Evolutionary conservation across 2,113 vertebrate species (phyloP).

Genomic region (Beaufortia kweichowensis): DNA sequence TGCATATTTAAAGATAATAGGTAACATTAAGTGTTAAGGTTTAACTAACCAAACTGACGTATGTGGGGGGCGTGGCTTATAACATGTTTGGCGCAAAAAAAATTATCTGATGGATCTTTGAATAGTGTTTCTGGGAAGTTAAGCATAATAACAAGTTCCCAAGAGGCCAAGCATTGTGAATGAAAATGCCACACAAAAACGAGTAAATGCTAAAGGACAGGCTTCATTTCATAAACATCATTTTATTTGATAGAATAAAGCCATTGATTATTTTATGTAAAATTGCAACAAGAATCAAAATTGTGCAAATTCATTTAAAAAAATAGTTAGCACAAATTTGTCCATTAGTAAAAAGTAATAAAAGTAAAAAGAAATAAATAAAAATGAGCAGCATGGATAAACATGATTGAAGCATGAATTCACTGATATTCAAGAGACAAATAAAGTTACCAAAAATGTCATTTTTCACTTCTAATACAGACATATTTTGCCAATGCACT

Average conservation of each 20-base stretch:
- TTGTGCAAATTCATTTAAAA: too few relatives aligned
- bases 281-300: too few relatives aligned
- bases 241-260: not conserved
- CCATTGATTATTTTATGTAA: too few relatives aligned
- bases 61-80: not conserved
- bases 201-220: not conserved
- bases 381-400: too few relatives aligned
- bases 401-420: too few relatives aligned
- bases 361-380: too few relatives aligned
- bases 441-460: too few relatives aligned
- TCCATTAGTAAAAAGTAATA: too few relatives aligned
- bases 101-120: slow-evolving; percentile 8
- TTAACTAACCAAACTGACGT: not conserved
- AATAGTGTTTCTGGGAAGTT: slow-evolving; percentile 21
- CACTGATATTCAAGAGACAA: too few relatives aligned
- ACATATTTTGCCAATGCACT: too few relatives aligned
- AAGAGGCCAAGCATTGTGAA: not conserved
- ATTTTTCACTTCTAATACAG: too few relatives aligned
- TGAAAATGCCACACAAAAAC: not conserved
- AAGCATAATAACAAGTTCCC: slow-evolving; percentile 1
- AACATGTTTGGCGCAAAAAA: not conserved
- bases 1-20: slow-evolving; percentile 18
- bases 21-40: not conserved
- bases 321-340: too few relatives aligned
- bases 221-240: not conserved